A percentile compares a stretch with the other conserved stretches of the same genome.
Evolutionary conservation across 1,140 invertebrate genomes (phyloP).

Genomic region (Planococcus citri): DNA sequence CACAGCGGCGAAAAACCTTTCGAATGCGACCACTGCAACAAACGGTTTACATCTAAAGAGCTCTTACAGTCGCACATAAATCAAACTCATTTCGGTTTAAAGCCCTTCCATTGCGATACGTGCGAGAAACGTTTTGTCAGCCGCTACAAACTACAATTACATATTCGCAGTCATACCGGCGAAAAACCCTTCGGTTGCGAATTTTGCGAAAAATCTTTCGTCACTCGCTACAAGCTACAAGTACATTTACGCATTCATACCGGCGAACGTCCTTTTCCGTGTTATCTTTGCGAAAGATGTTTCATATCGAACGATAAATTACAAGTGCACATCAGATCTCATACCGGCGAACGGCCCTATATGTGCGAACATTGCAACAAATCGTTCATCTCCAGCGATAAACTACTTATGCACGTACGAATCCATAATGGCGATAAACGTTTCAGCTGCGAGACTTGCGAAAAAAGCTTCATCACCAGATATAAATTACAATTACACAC

Average conservation of each 20-base stretch:
- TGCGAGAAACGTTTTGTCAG: constrained; percentile 50
- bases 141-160: constrained; percentile 51
- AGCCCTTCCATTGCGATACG: constrained; percentile 54
- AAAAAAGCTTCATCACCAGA: constrained; percentile 46
- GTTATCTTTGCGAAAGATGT: constrained; percentile 26
- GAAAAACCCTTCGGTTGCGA: constrained; percentile 34
- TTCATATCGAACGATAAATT: constrained; percentile 21
- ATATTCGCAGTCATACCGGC: constrained; percentile 26
- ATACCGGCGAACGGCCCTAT: constrained; percentile 26
- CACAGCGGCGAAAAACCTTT: constrained; percentile 26
- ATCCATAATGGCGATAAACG: constrained; percentile 59
- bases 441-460: constrained; percentile 47
- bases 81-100: constrained; percentile 55
- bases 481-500: constrained; percentile 44
- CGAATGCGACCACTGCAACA: constrained; percentile 41
- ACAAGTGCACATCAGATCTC: constrained; percentile 24
- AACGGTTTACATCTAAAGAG: constrained; percentile 43
- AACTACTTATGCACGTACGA: constrained; percentile 44
- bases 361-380: constrained; percentile 26
- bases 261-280: constrained; percentile 28
- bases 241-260: constrained; percentile 25
- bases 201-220: constrained; percentile 56
- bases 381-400: constrained; percentile 21
- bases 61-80: constrained; percentile 46
- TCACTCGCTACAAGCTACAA: background rate